phyloP scores from a whole-genome alignment of 2,113 vertebrate species.

The Leucopsar rothschildi region DNA sequence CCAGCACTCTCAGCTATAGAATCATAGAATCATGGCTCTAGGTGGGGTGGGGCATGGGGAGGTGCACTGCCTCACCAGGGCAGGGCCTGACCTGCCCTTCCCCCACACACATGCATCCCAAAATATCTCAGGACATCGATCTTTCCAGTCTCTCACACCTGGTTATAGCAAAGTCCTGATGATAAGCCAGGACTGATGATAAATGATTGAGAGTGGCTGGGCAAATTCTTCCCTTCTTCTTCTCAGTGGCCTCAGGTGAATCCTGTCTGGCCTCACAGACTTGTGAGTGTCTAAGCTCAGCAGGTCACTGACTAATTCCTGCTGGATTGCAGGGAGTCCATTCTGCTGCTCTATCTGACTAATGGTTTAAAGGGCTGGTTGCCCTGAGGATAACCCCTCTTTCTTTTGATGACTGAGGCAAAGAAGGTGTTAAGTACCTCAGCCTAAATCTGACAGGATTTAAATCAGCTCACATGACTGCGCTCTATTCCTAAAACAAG shows the following conservation, averaged over 20 bases:
- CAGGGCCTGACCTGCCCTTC: not conserved
- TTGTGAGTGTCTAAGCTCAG: not conserved
- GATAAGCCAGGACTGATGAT: not conserved
- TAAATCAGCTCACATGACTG: not conserved
- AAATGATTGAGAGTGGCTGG: not conserved
- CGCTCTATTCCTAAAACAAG: not conserved
- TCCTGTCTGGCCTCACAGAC: not conserved
- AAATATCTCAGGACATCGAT: not conserved
- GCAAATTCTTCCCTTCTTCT: not conserved
- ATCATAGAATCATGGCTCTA: not conserved
- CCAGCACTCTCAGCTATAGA: not conserved
- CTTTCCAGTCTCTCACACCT: not conserved
- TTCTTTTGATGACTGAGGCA: not conserved
- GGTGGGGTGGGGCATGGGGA: not conserved
- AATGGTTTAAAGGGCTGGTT: not conserved
- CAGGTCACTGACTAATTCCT: not conserved
- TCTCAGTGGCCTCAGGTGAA: not conserved
- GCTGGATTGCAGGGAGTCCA: not conserved
- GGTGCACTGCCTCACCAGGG: not conserved
- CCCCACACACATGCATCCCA: not conserved
- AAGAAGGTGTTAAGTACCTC: not conserved
- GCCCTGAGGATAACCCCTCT: not conserved
- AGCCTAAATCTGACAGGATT: not conserved
- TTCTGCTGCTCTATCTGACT: not conserved
- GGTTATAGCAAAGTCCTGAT: not conserved